Conservation (phyloP, 2,113 vertebrate species). For the Pogona vitticeps region DNA sequence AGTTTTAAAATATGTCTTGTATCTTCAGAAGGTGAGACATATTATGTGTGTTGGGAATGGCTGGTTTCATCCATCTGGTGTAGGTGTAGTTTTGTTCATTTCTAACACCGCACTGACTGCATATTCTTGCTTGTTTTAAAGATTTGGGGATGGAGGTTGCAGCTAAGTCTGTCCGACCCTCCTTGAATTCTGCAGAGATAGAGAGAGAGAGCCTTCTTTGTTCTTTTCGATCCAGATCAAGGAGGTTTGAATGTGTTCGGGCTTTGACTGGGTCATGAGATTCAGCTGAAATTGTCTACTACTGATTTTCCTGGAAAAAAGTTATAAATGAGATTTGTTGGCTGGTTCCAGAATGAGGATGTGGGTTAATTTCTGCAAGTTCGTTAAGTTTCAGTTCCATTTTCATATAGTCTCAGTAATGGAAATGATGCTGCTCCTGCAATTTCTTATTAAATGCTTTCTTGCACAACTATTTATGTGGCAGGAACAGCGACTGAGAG, state of each 20-base stretch:
- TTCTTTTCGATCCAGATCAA: neutral
- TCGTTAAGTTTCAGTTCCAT: constrained; percentile 7
- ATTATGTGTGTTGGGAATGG: no score
- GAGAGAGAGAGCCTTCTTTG: neutral
- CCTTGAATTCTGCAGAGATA: neutral
- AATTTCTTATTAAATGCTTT: neutral
- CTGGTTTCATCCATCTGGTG: no score
- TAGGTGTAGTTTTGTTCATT: neutral
- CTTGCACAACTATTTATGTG: neutral
- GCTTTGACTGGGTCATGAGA: neutral
- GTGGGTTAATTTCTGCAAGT: neutral
- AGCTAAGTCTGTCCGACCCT: neutral
- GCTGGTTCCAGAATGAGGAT: neutral
- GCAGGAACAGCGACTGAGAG: constrained; percentile 87
- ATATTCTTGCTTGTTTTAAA: neutral
- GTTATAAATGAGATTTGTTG: neutral
- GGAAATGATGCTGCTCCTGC: neutral
- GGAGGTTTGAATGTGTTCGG: neutral
- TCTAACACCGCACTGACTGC: neutral
- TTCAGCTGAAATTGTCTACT: neutral
- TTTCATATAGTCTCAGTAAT: neutral
- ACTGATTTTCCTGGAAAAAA: neutral
- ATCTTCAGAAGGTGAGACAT: no score
- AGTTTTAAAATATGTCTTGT: neutral
- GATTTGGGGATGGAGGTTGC: no score